Percentiles rank a stretch among this genome's conserved stretches.
Evolutionary conservation across 2,888 invertebrate species (phyloP).

Genomic region (Rhaphigaster nebulosa): DNA sequence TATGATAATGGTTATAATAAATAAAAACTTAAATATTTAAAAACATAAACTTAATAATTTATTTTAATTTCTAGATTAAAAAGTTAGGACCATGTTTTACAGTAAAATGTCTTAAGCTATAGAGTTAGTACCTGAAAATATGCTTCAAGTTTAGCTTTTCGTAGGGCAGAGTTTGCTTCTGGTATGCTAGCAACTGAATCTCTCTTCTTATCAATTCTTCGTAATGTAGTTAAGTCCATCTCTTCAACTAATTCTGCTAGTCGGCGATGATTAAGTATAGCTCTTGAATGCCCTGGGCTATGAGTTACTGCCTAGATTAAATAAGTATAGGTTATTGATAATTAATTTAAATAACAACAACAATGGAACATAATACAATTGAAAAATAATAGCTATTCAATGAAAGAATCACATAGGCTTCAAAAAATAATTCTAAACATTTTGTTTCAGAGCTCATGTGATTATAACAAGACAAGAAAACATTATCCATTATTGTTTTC

Average conservation of each 20-base stretch:
- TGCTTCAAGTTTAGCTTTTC: conserved; percentile 92
- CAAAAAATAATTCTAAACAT: neutral
- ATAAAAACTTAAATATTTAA: neutral
- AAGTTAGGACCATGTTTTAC: neutral
- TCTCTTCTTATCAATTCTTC: conserved; percentile 86
- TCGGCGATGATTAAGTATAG: conserved; percentile 83
- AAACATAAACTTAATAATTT: neutral
- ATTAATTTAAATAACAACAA: neutral
- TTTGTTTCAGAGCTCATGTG: neutral
- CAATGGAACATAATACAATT: neutral
- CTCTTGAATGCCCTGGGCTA: conserved; percentile 86
- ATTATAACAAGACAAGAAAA: neutral
- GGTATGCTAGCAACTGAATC: conserved; percentile 86
- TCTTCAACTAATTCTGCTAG: conserved; percentile 92
- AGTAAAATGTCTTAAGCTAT: neutral
- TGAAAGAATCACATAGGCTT: neutral
- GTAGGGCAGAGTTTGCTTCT: conserved; percentile 82
- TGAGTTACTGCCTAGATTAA: conserved; percentile 78
- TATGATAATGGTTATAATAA: too few relatives aligned
- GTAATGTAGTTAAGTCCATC: conserved; percentile 84
- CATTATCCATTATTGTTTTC: neutral
- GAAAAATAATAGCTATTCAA: neutral
- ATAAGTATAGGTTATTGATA: neutral
- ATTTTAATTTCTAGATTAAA: too few relatives aligned
- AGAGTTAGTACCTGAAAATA: conserved; percentile 79